A percentile compares a stretch with the other conserved stretches of the same genome.
phyloP scores from a whole-genome alignment of 2,888 invertebrate genomes.

The Cybosia mesomella region DNA sequence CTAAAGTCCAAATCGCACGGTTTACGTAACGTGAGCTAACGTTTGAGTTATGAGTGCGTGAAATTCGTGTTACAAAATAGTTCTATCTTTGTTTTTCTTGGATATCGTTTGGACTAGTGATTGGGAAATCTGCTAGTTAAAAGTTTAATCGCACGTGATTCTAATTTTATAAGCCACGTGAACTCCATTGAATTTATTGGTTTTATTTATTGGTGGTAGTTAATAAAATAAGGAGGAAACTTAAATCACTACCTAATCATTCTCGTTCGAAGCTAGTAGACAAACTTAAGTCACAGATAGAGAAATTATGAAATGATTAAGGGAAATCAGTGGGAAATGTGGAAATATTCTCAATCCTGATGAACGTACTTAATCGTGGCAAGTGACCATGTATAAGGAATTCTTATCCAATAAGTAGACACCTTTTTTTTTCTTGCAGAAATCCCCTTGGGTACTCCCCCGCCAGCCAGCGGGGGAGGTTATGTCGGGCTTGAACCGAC shows the following conservation, averaged over 20 bases:
- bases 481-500: too few species aligned
- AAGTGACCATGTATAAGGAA: too few species aligned
- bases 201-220: too few species aligned
- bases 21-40: slow-evolving; percentile 62
- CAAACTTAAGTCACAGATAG: not conserved
- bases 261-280: not conserved
- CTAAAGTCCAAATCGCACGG: slow-evolving; percentile 58
- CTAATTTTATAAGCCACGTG: slow-evolving; percentile 4
- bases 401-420: too few species aligned
- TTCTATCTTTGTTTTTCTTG: slow-evolving; percentile 52
- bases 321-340: not conserved
- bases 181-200: not conserved
- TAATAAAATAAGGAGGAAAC: not conserved
- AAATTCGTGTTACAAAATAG: slow-evolving; percentile 58
- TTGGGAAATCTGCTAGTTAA: slow-evolving; percentile 10
- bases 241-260: slow-evolving; percentile 1
- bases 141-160: slow-evolving; percentile 11
- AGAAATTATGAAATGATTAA: slow-evolving; percentile 3
- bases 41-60: slow-evolving; percentile 53
- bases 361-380: not conserved
- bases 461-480: too few species aligned
- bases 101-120: slow-evolving; percentile 24
- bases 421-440: too few species aligned
- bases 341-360: not conserved
- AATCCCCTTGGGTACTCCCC: too few species aligned